phyloP scores from a whole-genome alignment of 2,797 vertebrate species.

The Denticeps clupeoides region DNA sequence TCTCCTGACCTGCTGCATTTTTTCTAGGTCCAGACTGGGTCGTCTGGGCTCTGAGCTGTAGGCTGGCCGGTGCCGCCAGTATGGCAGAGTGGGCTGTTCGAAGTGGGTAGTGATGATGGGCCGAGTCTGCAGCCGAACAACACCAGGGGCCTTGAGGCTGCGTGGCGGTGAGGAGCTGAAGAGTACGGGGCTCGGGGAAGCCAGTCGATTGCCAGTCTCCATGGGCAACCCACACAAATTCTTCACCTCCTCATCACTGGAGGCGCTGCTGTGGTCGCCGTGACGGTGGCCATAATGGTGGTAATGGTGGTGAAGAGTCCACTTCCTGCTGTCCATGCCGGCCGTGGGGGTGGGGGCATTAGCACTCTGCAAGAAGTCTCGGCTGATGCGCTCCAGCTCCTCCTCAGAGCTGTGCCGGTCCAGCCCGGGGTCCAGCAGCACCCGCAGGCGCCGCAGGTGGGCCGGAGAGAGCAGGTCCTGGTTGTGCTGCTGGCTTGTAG shows the following conservation, averaged over 20 bases:
- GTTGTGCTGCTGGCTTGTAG: conserved; percentile 79
- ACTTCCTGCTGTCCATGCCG: conserved; percentile 65
- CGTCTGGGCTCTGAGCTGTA: conserved; percentile 65
- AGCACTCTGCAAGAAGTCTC: too few relatives aligned
- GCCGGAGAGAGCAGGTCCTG: conserved; percentile 70
- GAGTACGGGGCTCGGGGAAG: conserved; percentile 69
- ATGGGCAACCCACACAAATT: conserved; percentile 62
- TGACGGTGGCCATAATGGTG: too few relatives aligned
- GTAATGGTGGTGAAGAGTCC: too few relatives aligned
- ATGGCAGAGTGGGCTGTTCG: conserved; percentile 73
- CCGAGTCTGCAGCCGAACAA: conserved; percentile 56
- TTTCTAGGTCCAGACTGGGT: conserved; percentile 84
- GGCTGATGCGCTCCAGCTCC: conserved; percentile 81
- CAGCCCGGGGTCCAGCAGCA: conserved; percentile 71
- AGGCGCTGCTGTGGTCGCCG: conserved; percentile 65
- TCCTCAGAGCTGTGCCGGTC: conserved; percentile 84
- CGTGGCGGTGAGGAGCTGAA: conserved; percentile 84
- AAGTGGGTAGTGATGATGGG: conserved; percentile 73
- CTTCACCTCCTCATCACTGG: conserved; percentile 84
- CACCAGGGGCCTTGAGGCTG: conserved; percentile 65
- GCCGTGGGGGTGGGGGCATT: too few relatives aligned
- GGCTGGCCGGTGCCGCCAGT: conserved; percentile 70
- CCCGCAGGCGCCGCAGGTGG: conserved; percentile 62
- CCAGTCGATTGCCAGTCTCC: conserved; percentile 43
- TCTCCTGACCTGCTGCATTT: conserved; percentile 92